These are phyloP conservation scores for Aphelenchoides besseyi DNA, from an alignment of 1,140 invertebrate genomes.

Conservation along the genomic window DNA sequence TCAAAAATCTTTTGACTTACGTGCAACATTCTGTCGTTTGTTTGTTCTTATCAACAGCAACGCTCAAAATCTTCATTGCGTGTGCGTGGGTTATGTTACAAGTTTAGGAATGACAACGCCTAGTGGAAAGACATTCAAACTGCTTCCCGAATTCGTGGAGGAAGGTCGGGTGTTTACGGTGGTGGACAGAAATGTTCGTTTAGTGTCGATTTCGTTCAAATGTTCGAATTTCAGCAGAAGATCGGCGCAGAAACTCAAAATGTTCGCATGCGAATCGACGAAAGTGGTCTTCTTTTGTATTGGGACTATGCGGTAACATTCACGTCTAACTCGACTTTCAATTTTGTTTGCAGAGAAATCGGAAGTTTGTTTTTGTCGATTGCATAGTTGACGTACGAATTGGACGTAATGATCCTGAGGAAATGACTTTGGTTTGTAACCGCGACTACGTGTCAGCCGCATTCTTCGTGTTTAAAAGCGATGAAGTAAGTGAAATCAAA, in stretches of 20 bases:
- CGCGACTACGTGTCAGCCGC: background rate
- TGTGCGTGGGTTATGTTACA: no score
- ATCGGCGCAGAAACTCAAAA: slow-evolving; percentile 18
- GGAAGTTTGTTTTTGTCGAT: slow-evolving; percentile 17
- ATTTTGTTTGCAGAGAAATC: background rate
- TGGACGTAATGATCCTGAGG: background rate
- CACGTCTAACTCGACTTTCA: background rate
- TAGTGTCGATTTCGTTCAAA: slow-evolving; percentile 46
- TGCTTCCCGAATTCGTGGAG: slow-evolving; percentile 25
- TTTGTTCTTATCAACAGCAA: no score
- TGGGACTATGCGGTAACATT: slow-evolving; percentile 2
- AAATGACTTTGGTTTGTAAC: slow-evolving; percentile 12
- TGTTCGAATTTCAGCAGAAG: slow-evolving; percentile 11
- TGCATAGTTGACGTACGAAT: background rate
- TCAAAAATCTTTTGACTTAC: no score
- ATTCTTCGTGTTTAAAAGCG: slow-evolving; percentile 14
- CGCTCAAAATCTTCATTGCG: no score
- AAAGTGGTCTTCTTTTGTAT: slow-evolving; percentile 4
- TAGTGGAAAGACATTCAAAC: slow-evolving; percentile 34
- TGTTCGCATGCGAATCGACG: slow-evolving; percentile 11
- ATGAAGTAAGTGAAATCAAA: slow-evolving; percentile 8
- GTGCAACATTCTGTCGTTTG: no score
- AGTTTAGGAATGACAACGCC: no score
- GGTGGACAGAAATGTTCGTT: slow-evolving; percentile 34
- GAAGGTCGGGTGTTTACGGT: slow-evolving; percentile 39